Percentiles rank a stretch among this genome's conserved stretches.
These are phyloP conservation scores for Poecilia latipinna DNA, from an alignment of 2,113 vertebrate species.

Conservation along the genomic window DNA sequence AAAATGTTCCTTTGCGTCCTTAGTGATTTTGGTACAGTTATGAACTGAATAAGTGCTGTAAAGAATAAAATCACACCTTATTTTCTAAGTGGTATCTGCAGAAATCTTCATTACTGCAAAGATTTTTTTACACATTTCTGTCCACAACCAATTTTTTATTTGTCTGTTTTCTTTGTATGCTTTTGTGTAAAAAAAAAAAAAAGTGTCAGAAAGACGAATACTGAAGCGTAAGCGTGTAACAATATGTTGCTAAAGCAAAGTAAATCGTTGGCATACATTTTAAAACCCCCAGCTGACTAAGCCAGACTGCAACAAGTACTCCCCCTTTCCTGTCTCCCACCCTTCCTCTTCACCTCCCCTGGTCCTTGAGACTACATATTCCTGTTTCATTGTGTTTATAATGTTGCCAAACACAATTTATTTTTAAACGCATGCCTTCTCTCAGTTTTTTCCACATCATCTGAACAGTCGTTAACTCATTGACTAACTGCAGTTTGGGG, in stretches of 20 bases:
- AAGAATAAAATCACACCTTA: neutral
- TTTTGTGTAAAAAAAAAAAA: no score
- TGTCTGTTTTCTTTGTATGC: no score
- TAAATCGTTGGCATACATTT: slow-evolving; percentile 1
- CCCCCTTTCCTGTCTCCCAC: slow-evolving; percentile 26
- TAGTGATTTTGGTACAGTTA: no score
- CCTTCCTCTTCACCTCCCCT: slow-evolving; percentile 26
- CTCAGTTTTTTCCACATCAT: neutral
- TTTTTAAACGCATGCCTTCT: neutral
- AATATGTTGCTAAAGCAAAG: neutral
- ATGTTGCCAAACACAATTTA: slow-evolving; percentile 2
- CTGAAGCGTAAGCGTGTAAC: neutral
- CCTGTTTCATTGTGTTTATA: slow-evolving; percentile 12
- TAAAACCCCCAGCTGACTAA: slow-evolving; percentile 5
- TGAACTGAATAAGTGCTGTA: no score
- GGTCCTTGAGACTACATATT: slow-evolving; percentile 19
- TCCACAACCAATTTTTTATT: no score
- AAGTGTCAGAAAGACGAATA: neutral
- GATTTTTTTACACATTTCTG: no score
- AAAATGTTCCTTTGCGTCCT: no score
- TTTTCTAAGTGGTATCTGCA: neutral
- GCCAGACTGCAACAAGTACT: neutral
- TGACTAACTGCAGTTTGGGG: neutral
- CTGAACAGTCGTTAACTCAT: no score
- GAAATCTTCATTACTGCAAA: no score